Evolutionary conservation across 2,797 vertebrate genomes (phyloP).

Genomic region (Betta splendens): DNA sequence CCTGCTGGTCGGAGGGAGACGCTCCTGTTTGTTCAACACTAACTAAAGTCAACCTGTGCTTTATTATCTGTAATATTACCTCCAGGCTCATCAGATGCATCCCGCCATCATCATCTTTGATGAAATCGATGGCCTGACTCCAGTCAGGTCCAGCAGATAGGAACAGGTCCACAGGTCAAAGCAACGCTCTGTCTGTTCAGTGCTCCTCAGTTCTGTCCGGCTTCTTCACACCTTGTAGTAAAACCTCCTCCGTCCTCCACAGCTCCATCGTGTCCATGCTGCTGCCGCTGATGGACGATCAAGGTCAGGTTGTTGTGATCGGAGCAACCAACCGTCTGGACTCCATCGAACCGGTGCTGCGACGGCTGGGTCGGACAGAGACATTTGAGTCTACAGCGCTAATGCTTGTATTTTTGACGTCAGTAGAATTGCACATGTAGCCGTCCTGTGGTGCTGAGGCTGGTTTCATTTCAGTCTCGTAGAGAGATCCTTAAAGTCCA

Average conservation of each 20-base stretch:
- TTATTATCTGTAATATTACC: not conserved
- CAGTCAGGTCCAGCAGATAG: slow-evolving; percentile 98
- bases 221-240: no score
- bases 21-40: no score
- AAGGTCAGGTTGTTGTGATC: slow-evolving; percentile 97
- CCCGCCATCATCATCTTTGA: slow-evolving; percentile 99
- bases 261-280: slow-evolving; percentile 98
- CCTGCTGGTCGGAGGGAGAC: no score
- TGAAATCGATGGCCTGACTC: slow-evolving; percentile 99
- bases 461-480: no score
- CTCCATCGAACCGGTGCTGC: slow-evolving; percentile 97
- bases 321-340: slow-evolving; percentile 99
- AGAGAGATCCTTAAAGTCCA: slow-evolving; percentile 92
- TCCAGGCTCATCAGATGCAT: slow-evolving; percentile 99
- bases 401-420: no score
- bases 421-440: no score
- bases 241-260: slow-evolving; percentile 30
- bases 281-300: slow-evolving; percentile 96
- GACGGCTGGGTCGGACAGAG: slow-evolving; percentile 98
- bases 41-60: not conserved
- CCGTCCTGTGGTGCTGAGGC: no score
- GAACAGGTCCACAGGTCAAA: slow-evolving; percentile 99
- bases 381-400: slow-evolving; percentile 74
- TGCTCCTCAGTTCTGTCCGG: no score
- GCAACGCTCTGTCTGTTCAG: no score